Percentiles rank a stretch among this genome's conserved stretches.
Conservation (phyloP, 2,888 invertebrate species). For the Scrobipalpa costella region DNA sequence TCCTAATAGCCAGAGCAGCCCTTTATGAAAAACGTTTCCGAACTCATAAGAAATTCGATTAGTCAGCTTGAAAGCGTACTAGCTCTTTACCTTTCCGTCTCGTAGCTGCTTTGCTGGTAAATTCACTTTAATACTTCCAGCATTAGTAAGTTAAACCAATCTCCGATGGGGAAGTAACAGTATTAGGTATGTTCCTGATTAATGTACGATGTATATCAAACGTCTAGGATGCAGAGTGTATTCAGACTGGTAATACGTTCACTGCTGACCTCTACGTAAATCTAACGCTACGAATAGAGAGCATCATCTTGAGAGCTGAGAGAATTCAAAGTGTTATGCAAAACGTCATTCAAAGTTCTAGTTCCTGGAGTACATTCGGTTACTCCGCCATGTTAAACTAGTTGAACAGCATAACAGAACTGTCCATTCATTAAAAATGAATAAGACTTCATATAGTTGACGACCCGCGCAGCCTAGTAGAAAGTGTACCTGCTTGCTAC, state of each 20-base stretch:
- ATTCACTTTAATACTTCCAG: conserved; percentile 19
- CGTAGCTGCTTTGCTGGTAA: conserved; percentile 1
- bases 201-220: conserved; percentile 8
- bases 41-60: conserved; percentile 12
- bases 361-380: neutral
- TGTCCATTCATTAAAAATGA: no score
- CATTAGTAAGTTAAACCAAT: conserved; percentile 17
- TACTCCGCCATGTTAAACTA: no score
- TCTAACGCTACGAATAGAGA: neutral
- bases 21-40: neutral
- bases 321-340: neutral
- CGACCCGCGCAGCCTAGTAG: no score
- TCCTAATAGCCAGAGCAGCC: neutral
- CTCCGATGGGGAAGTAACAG: conserved; percentile 10
- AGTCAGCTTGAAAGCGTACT: conserved; percentile 7
- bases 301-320: neutral
- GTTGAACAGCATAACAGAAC: no score
- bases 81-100: conserved; percentile 7
- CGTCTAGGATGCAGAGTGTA: conserved; percentile 6
- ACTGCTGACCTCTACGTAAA: neutral
- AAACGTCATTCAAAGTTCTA: neutral
- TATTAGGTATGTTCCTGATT: conserved; percentile 3
- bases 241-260: neutral
- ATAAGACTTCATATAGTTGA: no score
- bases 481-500: no score